A percentile compares a stretch with the other conserved stretches of the same genome.
Conservation (phyloP, 2,113 vertebrate species). For the Phyllopteryx taeniolatus region DNA sequence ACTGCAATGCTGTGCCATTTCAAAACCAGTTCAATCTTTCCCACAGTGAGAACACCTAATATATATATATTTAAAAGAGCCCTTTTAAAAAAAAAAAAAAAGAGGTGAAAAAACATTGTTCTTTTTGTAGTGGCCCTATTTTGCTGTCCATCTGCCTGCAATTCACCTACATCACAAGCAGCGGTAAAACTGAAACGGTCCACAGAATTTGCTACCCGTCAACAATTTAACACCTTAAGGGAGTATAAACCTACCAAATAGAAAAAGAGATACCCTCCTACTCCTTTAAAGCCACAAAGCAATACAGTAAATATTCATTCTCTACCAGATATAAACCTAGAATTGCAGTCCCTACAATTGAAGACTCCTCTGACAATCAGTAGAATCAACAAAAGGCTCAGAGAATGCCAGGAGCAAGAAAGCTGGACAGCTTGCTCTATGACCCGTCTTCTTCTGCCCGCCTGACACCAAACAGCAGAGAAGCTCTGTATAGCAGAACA, state of each 20-base stretch:
- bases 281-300: constrained; percentile 7
- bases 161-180: constrained; percentile 43
- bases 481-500: constrained; percentile 32
- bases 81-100: constrained; percentile 44
- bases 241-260: constrained; percentile 41
- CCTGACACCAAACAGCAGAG: constrained; percentile 22
- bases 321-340: constrained; percentile 10
- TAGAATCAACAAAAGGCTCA: constrained; percentile 19
- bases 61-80: constrained; percentile 56
- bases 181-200: constrained; percentile 55
- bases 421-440: constrained; percentile 29
- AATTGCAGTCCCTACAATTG: background rate
- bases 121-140: constrained; percentile 51
- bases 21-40: constrained; percentile 54
- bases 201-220: constrained; percentile 46
- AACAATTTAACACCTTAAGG: constrained; percentile 42
- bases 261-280: constrained; percentile 18
- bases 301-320: constrained; percentile 37
- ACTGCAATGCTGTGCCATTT: background rate
- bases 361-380: constrained; percentile 29
- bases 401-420: constrained; percentile 27
- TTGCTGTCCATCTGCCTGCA: constrained; percentile 41
- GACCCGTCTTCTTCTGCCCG: constrained; percentile 33
- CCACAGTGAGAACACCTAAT: constrained; percentile 57
- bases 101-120: constrained; percentile 60